phyloP scores from a whole-genome alignment of 2,888 invertebrate genomes.

The Silvanus unidentatus region DNA sequence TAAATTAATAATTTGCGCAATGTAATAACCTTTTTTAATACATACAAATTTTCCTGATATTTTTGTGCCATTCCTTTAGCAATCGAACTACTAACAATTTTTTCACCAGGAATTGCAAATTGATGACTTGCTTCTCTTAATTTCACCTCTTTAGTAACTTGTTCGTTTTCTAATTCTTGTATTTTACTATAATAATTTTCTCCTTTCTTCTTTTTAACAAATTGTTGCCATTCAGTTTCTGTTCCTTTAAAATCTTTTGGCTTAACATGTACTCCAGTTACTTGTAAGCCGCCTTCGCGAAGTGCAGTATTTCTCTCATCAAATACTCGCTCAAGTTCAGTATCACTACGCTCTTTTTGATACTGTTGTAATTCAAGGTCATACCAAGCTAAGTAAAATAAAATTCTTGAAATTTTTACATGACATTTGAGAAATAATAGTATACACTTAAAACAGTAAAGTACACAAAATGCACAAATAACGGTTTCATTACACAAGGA shows the following conservation, averaged over 20 bases:
- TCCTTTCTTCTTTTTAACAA: constrained; percentile 70
- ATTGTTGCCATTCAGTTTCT: constrained; percentile 81
- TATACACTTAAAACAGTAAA: constrained; percentile 12
- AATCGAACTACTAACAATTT: constrained; percentile 66
- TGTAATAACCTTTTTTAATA: constrained; percentile 9
- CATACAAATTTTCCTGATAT: constrained; percentile 81
- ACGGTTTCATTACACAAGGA: constrained; percentile 21
- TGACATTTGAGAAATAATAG: neutral
- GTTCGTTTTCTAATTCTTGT: constrained; percentile 77
- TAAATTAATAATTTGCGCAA: no score
- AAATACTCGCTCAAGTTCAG: constrained; percentile 81
- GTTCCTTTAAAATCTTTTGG: constrained; percentile 63
- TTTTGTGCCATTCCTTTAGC: constrained; percentile 84
- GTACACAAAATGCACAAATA: constrained; percentile 30
- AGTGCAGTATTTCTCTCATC: constrained; percentile 72
- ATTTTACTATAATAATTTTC: constrained; percentile 79
- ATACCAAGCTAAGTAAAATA: constrained; percentile 71
- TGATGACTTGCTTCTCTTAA: constrained; percentile 73
- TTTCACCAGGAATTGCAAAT: constrained; percentile 79
- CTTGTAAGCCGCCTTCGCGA: constrained; percentile 52
- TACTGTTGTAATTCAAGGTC: constrained; percentile 80
- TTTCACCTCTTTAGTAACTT: constrained; percentile 74
- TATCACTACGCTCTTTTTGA: constrained; percentile 74
- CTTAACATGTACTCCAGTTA: constrained; percentile 52
- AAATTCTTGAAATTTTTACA: neutral